A percentile compares a stretch with the other conserved stretches of the same genome.
These are phyloP conservation scores for Notothenia coriiceps DNA, from an alignment of 2,113 vertebrate genomes.

Conservation along the genomic window DNA sequence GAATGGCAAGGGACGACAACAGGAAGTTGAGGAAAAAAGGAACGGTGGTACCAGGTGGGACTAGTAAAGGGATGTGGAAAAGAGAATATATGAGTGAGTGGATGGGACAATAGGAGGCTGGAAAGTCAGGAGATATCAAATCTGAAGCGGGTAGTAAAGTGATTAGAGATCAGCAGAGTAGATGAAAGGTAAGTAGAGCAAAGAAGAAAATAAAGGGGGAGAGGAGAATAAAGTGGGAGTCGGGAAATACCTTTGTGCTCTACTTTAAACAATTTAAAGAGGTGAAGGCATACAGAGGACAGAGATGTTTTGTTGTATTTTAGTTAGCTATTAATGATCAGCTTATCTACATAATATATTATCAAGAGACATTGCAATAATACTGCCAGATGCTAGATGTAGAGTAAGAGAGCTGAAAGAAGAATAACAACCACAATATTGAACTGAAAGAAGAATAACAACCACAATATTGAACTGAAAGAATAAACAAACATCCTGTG, in stretches of 20 bases:
- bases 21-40: constrained; percentile 24
- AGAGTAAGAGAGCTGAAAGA: not conserved
- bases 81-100: not conserved
- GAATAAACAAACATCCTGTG: not conserved
- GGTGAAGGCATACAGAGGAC: constrained; percentile 48
- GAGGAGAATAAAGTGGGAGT: constrained; percentile 7
- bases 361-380: not conserved
- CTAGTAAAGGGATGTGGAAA: not conserved
- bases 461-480: not conserved
- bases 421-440: not conserved
- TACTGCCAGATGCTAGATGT: not conserved
- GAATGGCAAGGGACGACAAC: constrained; percentile 7
- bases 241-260: constrained; percentile 40
- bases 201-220: constrained; percentile 14
- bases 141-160: constrained; percentile 2
- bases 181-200: constrained; percentile 45
- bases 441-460: not conserved
- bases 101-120: constrained; percentile 17
- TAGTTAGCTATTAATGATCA: constrained; percentile 1
- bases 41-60: not conserved
- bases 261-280: constrained; percentile 73
- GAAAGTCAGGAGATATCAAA: constrained; percentile 16
- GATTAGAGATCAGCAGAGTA: constrained; percentile 28
- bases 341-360: not conserved
- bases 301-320: constrained; percentile 33